Evolutionary conservation across 2,888 invertebrate species (phyloP).

Genomic region (Hetaerina titia): DNA sequence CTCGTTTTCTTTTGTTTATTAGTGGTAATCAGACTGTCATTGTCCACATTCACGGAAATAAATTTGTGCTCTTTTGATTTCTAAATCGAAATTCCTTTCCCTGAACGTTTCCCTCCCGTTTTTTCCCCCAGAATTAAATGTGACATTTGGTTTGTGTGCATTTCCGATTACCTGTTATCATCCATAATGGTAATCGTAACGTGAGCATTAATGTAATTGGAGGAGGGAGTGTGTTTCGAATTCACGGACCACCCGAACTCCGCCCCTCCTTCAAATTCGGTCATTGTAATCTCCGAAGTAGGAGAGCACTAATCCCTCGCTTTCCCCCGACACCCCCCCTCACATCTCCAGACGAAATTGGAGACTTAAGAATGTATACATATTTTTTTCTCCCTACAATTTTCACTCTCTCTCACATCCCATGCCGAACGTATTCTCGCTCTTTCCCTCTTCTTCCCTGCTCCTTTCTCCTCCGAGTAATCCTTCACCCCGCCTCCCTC

Average conservation of each 20-base stretch:
- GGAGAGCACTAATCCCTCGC: slow-evolving; percentile 39
- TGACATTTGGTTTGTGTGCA: slow-evolving; percentile 16
- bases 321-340: background rate
- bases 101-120: background rate
- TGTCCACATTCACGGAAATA: background rate
- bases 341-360: background rate
- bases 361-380: background rate
- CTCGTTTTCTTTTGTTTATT: background rate
- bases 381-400: background rate
- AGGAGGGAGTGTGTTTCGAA: background rate
- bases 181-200: slow-evolving; percentile 51
- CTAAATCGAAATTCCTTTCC: background rate
- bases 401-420: background rate
- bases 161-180: slow-evolving; percentile 14
- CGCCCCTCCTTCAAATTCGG: background rate
- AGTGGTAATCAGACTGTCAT: background rate
- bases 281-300: slow-evolving; percentile 18
- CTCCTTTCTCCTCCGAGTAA: background rate
- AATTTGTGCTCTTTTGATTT: background rate
- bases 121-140: slow-evolving; percentile 8
- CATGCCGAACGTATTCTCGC: background rate
- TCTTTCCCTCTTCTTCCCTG: no score
- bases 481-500: background rate
- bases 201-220: slow-evolving; percentile 59
- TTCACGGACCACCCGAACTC: background rate